Percentiles rank a stretch among this genome's conserved stretches.
Conservation (phyloP, 2,113 vertebrate species). For the Anthoscopus minutus region DNA sequence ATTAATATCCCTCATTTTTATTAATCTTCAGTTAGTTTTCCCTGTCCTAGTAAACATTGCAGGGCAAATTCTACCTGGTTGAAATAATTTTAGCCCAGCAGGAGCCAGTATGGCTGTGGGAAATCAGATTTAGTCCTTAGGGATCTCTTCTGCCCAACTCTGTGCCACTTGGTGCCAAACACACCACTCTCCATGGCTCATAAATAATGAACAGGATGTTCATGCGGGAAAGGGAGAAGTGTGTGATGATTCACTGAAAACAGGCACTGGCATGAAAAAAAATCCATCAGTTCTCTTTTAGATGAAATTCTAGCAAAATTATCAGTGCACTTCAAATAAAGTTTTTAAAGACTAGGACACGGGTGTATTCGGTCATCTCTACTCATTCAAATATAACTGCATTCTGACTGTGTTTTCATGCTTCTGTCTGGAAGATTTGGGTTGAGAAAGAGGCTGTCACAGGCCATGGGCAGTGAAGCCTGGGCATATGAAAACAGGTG, state of each 20-base stretch:
- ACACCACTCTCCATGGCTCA: not conserved
- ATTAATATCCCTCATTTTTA: not conserved
- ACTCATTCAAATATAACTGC: not conserved
- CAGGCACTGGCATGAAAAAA: not conserved
- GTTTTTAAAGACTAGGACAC: not conserved
- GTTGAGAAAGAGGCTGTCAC: not conserved
- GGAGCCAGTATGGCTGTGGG: not conserved
- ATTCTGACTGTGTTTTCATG: not conserved
- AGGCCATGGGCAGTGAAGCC: not conserved
- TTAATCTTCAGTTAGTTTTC: not conserved
- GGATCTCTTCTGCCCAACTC: not conserved
- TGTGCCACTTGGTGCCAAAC: not conserved
- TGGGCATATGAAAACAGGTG: not conserved
- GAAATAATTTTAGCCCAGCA: not conserved
- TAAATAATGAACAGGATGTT: slow-evolving; percentile 32
- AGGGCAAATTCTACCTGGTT: not conserved
- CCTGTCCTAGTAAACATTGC: not conserved
- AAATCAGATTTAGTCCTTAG: not conserved
- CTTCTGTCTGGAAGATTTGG: not conserved
- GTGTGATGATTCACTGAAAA: not conserved
- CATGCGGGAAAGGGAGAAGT: not conserved
- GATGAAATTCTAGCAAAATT: not conserved
- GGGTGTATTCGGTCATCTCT: not conserved
- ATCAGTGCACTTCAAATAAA: not conserved
- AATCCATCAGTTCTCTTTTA: not conserved